Conservation (phyloP, 1,140 invertebrate species). For the Nasonia vitripennis region DNA sequence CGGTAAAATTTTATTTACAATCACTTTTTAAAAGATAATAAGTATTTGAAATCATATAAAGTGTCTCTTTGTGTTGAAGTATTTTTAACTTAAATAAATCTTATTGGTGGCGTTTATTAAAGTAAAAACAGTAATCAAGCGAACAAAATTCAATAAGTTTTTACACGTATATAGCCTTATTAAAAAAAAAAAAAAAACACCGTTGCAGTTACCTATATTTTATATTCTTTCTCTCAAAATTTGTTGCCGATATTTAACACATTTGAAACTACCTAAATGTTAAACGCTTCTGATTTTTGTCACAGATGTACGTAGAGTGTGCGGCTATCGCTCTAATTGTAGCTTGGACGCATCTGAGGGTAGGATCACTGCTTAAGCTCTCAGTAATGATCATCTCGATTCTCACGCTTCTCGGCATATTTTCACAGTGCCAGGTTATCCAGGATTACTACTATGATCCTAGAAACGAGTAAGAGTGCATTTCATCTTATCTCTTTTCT, state of each 20-base stretch:
- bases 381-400: conserved; percentile 84
- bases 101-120: no score
- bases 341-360: conserved; percentile 88
- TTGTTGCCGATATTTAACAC: no score
- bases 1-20: conserved; percentile 61
- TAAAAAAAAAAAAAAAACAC: no score
- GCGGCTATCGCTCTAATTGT: conserved; percentile 85
- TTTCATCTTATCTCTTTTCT: not conserved
- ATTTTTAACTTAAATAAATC: no score
- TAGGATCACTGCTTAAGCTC: conserved; percentile 89
- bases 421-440: conserved; percentile 61
- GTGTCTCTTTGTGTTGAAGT: no score
- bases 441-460: conserved; percentile 76
- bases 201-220: no score
- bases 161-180: no score
- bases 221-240: no score
- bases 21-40: not conserved
- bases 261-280: conserved; percentile 20
- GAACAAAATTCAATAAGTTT: no score
- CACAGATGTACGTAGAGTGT: conserved; percentile 87
- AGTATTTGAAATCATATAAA: not conserved
- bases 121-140: no score
- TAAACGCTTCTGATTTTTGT: conserved; percentile 55
- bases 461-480: conserved; percentile 75
- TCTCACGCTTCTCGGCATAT: conserved; percentile 65